phyloP scores from a whole-genome alignment of 2,113 vertebrate species.

The Aegypius monachus region DNA sequence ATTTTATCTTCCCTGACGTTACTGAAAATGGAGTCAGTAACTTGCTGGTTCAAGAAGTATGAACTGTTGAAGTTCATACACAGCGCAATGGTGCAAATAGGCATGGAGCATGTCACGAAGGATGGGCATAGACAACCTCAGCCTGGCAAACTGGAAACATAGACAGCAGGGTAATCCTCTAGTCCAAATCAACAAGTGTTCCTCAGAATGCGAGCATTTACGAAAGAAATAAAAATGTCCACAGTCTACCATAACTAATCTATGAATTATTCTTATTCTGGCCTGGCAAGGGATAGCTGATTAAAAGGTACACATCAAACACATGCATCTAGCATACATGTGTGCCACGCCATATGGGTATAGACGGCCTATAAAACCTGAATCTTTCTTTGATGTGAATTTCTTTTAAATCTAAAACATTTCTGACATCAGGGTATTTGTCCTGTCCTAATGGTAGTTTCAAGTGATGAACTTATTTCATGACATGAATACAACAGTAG shows the following conservation, averaged over 20 bases:
- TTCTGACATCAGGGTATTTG: not conserved
- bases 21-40: not conserved
- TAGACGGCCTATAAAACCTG: not conserved
- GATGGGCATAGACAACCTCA: not conserved
- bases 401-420: not conserved
- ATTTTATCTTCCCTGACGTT: not conserved
- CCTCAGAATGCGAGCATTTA: not conserved
- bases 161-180: not conserved
- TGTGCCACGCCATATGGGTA: not conserved
- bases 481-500: not conserved
- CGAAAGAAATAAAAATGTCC: not conserved
- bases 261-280: not conserved
- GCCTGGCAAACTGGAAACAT: not conserved
- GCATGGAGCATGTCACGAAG: rapidly evolving
- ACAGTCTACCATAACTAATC: not conserved
- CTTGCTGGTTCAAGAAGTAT: not conserved
- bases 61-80: not conserved
- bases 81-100: not conserved
- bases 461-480: not conserved
- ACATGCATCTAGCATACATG: not conserved
- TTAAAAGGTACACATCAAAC: not conserved
- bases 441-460: not conserved
- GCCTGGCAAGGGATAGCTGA: not conserved
- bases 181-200: not conserved
- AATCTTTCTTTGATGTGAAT: not conserved